A percentile compares a stretch with the other conserved stretches of the same genome.
phyloP scores from a whole-genome alignment of 2,797 vertebrate genomes.

The Lagocephalus sceleratus region DNA sequence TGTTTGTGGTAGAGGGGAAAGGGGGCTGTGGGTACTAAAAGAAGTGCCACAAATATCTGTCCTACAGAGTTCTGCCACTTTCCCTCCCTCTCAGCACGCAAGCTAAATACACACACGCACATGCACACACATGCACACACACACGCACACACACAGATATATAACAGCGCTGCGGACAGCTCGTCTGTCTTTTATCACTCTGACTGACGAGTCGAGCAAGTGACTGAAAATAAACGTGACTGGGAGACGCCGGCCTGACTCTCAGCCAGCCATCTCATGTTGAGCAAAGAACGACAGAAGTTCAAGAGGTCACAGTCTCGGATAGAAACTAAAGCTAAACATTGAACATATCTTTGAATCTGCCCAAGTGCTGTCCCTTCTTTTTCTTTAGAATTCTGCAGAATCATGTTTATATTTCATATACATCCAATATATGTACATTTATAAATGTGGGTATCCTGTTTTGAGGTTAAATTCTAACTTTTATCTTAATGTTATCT shows the following conservation, averaged over 20 bases:
- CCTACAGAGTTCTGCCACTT: conserved; percentile 42
- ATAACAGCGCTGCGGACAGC: conserved; percentile 64
- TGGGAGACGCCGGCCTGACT: conserved; percentile 72
- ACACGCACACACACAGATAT: conserved; percentile 49
- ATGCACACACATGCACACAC: conserved; percentile 51
- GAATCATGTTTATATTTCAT: conserved; percentile 2
- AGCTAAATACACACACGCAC: conserved; percentile 32
- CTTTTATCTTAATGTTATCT: too few species aligned
- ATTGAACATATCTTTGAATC: conserved; percentile 55
- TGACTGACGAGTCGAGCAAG: conserved; percentile 50
- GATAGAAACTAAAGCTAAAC: conserved; percentile 40
- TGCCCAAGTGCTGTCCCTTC: conserved; percentile 19
- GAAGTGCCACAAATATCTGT: conserved; percentile 66
- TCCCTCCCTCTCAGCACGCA: conserved; percentile 52
- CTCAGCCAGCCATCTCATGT: conserved; percentile 47
- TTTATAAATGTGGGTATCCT: too few species aligned
- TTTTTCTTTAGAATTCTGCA: conserved; percentile 9
- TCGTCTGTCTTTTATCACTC: conserved; percentile 71
- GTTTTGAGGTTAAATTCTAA: too few species aligned
- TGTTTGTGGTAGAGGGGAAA: background rate
- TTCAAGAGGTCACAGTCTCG: conserved; percentile 55
- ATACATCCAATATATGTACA: too few species aligned
- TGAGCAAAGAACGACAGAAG: conserved; percentile 35
- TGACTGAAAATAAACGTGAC: conserved; percentile 79
- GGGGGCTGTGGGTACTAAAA: conserved; percentile 45